Conservation (phyloP, 2,113 vertebrate species). For the Catharus bicknelli region DNA sequence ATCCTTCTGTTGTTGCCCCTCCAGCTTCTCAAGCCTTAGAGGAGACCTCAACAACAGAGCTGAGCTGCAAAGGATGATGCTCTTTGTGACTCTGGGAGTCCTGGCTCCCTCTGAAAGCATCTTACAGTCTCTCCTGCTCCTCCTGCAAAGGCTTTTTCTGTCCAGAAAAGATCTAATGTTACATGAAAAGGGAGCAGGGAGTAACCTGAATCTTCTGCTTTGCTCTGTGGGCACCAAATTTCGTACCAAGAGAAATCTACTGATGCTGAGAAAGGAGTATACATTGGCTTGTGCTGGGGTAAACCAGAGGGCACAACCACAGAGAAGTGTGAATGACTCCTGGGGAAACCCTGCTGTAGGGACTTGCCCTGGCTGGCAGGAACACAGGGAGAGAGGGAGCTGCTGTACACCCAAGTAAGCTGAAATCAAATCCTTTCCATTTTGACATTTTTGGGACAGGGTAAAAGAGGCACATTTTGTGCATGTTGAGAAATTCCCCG, state of each 20-base stretch:
- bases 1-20: neutral
- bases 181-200: neutral
- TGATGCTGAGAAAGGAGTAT: neutral
- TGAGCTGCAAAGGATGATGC: neutral
- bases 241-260: accelerated
- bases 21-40: neutral
- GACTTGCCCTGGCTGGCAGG: neutral
- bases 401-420: neutral
- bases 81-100: neutral
- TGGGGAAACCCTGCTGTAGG: neutral
- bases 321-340: neutral
- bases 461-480: neutral
- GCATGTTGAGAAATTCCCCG: neutral
- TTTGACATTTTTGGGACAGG: constrained; percentile 15
- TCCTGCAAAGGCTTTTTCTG: neutral
- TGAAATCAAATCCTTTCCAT: neutral
- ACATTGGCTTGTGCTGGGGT: neutral
- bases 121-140: neutral
- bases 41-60: neutral
- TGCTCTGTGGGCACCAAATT: neutral
- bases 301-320: neutral
- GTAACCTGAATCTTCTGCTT: neutral
- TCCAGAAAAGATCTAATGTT: neutral
- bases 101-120: neutral
- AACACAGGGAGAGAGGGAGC: neutral